A percentile compares a stretch with the other conserved stretches of the same genome.
Evolutionary conservation across 2,888 invertebrate species (phyloP).

Genomic region (Bibio marci): DNA sequence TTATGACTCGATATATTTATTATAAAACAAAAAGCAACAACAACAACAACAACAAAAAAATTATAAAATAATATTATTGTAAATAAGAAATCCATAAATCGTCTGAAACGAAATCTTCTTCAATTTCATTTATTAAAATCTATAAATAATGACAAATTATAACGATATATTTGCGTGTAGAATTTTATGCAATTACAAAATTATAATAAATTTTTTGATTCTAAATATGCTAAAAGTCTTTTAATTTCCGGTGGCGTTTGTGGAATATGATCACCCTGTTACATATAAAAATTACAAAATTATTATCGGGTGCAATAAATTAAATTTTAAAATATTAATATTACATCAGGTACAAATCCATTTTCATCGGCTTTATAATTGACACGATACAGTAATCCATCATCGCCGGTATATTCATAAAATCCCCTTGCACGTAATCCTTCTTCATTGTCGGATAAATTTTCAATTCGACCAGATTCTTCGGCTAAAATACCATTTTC

Average conservation of each 20-base stretch:
- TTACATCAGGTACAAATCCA: constrained; percentile 28
- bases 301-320: neutral
- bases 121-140: no score
- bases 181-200: no score
- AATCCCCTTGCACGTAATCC: constrained; percentile 45
- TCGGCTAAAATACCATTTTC: constrained; percentile 35
- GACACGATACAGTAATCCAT: constrained; percentile 33
- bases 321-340: neutral
- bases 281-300: constrained; percentile 1
- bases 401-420: constrained; percentile 48
- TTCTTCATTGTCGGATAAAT: constrained; percentile 32
- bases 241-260: constrained; percentile 44
- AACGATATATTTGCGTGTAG: no score
- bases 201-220: constrained; percentile 12
- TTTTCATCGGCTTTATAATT: constrained; percentile 39
- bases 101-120: no score
- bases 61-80: no score
- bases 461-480: constrained; percentile 38
- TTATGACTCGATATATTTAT: no score
- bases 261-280: constrained; percentile 24
- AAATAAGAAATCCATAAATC: no score
- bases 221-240: constrained; percentile 42
- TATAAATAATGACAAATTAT: no score
- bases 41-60: no score
- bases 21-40: no score